A percentile compares a stretch with the other conserved stretches of the same genome.
phyloP scores from a whole-genome alignment of 2,113 vertebrate species.

The Passerina amoena region DNA sequence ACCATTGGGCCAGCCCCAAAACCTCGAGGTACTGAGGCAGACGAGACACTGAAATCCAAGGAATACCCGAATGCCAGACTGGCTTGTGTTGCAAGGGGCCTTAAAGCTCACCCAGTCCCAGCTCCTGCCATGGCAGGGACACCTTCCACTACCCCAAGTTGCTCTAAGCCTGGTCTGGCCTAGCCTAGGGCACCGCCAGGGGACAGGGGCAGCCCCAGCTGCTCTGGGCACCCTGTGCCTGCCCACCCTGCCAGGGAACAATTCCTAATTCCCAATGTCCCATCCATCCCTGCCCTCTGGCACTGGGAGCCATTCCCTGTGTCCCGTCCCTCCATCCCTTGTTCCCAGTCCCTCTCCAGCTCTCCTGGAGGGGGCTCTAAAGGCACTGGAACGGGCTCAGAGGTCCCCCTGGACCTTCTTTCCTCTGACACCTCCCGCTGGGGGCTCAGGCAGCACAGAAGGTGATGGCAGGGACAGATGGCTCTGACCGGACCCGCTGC shows the following conservation, averaged over 20 bases:
- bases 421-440: background rate
- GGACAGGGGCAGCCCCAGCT: background rate
- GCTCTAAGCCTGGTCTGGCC: background rate
- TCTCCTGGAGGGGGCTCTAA: background rate
- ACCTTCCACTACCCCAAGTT: fast-evolving
- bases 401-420: background rate
- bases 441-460: background rate
- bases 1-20: fast-evolving
- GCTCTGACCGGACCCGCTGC: background rate
- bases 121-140: background rate
- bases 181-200: background rate
- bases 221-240: background rate
- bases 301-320: background rate
- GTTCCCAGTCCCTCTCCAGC: background rate
- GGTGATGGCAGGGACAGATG: background rate
- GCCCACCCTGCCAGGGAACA: fast-evolving
- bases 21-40: background rate
- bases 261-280: background rate
- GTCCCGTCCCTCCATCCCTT: background rate
- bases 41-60: background rate
- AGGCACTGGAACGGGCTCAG: background rate
- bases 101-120: background rate
- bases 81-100: background rate
- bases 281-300: background rate
- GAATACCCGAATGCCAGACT: background rate